Conservation (phyloP, 1,140 invertebrate genomes). For the Lepidurus arcticus region DNA sequence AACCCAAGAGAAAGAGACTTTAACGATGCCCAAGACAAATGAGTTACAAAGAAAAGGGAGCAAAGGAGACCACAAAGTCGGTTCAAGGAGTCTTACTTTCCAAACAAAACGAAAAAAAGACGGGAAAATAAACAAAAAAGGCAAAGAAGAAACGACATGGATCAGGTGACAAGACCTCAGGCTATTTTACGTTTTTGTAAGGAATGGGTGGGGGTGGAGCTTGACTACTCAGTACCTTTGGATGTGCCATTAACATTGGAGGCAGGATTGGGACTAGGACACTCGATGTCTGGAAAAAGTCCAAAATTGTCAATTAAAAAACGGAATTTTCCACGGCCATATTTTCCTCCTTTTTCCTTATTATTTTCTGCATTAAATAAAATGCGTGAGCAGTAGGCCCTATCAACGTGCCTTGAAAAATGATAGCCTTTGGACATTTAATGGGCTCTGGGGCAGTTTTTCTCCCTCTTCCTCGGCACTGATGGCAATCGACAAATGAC, state of each 20-base stretch:
- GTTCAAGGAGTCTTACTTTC: background rate
- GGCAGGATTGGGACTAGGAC: constrained; percentile 31
- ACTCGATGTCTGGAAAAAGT: constrained; percentile 2
- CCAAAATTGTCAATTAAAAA: background rate
- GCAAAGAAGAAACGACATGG: background rate
- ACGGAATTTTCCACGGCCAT: background rate
- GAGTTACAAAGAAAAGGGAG: background rate
- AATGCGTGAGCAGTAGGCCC: no score
- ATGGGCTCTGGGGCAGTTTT: no score
- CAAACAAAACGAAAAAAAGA: constrained; percentile 5
- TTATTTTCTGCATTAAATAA: no score
- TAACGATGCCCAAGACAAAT: constrained; percentile 19
- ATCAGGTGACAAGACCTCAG: constrained; percentile 22
- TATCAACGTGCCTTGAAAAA: no score
- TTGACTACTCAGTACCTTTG: constrained; percentile 34
- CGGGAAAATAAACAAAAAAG: constrained; percentile 13
- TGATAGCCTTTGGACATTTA: no score
- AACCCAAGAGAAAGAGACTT: background rate
- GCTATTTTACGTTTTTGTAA: constrained; percentile 25
- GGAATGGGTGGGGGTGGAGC: constrained; percentile 4
- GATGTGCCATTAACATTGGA: constrained; percentile 33
- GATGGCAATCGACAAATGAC: no score
- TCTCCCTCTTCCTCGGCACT: no score
- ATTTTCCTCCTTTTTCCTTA: background rate
- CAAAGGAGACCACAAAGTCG: background rate